phyloP scores from a whole-genome alignment of 2,113 vertebrate species.

The Podarcis raffonei region DNA sequence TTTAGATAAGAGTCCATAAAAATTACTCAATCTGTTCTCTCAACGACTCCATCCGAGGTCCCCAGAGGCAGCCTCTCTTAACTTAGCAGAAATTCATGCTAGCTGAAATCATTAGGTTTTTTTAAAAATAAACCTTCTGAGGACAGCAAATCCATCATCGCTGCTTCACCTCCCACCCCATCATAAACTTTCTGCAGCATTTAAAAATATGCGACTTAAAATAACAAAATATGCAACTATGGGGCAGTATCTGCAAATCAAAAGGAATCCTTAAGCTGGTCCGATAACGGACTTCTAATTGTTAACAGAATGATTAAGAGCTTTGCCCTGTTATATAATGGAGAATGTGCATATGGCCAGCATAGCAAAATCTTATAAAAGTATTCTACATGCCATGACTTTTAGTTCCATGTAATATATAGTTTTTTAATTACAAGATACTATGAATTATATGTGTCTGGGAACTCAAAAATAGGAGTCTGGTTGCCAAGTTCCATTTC shows the following conservation, averaged over 20 bases:
- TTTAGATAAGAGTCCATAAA: neutral
- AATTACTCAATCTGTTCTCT: neutral
- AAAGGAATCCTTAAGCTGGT: neutral
- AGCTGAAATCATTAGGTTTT: constrained; percentile 39
- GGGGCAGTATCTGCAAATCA: constrained; percentile 12
- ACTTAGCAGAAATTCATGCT: constrained; percentile 15
- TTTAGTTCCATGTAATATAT: neutral
- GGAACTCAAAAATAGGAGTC: neutral
- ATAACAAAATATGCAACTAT: constrained; percentile 25
- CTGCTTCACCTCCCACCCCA: constrained; percentile 6
- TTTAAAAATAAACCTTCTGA: constrained; percentile 26
- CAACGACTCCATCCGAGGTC: neutral
- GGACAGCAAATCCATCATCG: constrained; percentile 43
- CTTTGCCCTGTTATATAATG: constrained; percentile 11
- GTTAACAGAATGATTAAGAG: neutral
- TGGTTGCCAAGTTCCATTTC: neutral
- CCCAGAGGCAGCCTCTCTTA: constrained; percentile 20
- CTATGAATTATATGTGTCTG: neutral
- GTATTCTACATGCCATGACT: neutral
- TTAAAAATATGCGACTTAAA: constrained; percentile 27
- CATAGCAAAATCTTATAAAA: constrained; percentile 1
- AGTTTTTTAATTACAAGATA: neutral
- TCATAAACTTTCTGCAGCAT: constrained; percentile 8
- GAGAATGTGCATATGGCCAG: neutral
- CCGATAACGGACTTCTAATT: constrained; percentile 24